These are phyloP conservation scores for Brachyrhaphis roseni DNA, from an alignment of 2,797 vertebrate genomes.

Conservation along the genomic window DNA sequence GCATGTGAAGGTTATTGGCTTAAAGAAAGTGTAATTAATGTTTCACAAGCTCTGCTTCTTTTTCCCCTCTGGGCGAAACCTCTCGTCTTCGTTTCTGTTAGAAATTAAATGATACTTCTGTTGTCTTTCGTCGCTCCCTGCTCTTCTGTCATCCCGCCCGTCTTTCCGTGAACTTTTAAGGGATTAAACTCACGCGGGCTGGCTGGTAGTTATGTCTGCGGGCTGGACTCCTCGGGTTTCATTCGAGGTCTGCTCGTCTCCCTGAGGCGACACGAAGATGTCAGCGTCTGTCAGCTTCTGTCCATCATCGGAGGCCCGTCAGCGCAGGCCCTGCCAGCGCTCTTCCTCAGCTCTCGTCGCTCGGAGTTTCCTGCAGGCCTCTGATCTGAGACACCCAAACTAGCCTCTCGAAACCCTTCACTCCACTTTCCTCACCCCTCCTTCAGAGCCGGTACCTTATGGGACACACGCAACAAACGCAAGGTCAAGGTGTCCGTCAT, in stretches of 20 bases:
- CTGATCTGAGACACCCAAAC: constrained; percentile 73
- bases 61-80: constrained; percentile 59
- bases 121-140: constrained; percentile 67
- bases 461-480: constrained; percentile 75
- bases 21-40: constrained; percentile 74
- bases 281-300: constrained; percentile 81
- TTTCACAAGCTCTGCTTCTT: constrained; percentile 72
- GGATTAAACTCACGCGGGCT: constrained; percentile 68
- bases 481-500: constrained; percentile 76
- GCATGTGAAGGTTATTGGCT: constrained; percentile 14
- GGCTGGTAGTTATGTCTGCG: constrained; percentile 68
- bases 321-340: constrained; percentile 59
- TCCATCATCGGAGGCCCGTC: constrained; percentile 79
- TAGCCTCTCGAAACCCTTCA: constrained; percentile 35
- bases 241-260: constrained; percentile 65
- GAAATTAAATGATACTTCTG: constrained; percentile 70
- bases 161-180: constrained; percentile 74
- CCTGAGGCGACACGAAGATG: constrained; percentile 79
- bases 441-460: constrained; percentile 28
- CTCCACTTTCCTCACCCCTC: constrained; percentile 7
- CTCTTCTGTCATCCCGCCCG: constrained; percentile 68
- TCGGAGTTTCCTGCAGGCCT: constrained; percentile 70
- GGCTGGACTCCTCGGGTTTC: constrained; percentile 81
- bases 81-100: constrained; percentile 61
- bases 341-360: constrained; percentile 73